These are phyloP conservation scores for Zosterops japonicus DNA, from an alignment of 2,113 vertebrate species.

Conservation along the genomic window DNA sequence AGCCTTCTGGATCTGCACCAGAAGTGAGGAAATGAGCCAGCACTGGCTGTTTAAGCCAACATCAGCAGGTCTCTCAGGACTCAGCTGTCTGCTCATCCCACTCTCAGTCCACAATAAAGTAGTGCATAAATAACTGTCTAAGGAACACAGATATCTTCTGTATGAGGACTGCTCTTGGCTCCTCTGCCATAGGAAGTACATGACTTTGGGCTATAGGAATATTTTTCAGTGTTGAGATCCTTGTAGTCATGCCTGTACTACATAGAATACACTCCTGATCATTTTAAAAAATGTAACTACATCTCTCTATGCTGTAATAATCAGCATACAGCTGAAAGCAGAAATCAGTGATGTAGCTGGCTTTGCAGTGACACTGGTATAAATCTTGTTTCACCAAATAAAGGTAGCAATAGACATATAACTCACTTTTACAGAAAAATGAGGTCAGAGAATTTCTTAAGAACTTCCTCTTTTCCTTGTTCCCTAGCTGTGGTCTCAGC, in stretches of 20 bases:
- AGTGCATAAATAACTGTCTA: slow-evolving; percentile 36
- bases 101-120: neutral
- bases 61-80: slow-evolving; percentile 59
- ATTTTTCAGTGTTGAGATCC: neutral
- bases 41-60: slow-evolving; percentile 18
- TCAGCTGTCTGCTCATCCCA: slow-evolving; percentile 41
- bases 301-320: neutral
- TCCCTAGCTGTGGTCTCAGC: neutral
- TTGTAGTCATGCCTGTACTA: neutral
- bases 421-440: neutral
- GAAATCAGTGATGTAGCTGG: neutral
- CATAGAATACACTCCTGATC: neutral
- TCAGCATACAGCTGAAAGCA: neutral
- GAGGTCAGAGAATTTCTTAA: neutral
- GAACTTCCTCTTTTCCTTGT: neutral
- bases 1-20: slow-evolving; percentile 62
- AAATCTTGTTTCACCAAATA: neutral
- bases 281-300: neutral
- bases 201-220: neutral
- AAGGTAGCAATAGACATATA: neutral
- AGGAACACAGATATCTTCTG: neutral
- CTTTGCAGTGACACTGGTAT: neutral
- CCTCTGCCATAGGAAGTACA: neutral
- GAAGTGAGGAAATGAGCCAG: slow-evolving; percentile 52
- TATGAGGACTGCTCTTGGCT: neutral